Evolutionary conservation across 2,888 invertebrate genomes (phyloP), one percentile per base, ranked within the genome.

Genomic region (Agriopis marginaria): DNA sequence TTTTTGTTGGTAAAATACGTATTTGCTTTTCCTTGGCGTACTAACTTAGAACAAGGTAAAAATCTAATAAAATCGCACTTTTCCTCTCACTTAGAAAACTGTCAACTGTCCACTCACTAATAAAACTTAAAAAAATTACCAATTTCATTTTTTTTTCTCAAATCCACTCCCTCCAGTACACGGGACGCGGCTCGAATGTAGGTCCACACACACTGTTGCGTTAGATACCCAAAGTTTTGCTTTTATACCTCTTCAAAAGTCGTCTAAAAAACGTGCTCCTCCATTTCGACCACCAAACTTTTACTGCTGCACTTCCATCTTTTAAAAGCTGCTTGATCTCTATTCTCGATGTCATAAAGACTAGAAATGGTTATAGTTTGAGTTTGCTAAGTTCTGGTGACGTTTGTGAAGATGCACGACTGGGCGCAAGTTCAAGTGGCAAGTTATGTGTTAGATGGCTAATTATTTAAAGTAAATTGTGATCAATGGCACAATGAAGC

Each of bases 201-300:
- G 83, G 77, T 83, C 79, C 82, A 82, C 84, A 81, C 84, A 82
- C 77, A 92, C 92, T 92, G 89, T 81, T 88, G 84, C 75, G 75
- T 76, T 76, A 74, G 66, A 79, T 14, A 77, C 76, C 77, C 79
- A 79, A 79, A 82, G 85, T 85, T 88, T 85, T 86, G 85, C 89
- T 90, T 90, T 88, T 93, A 93, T 93, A 92, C 88, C 84, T 79
- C 83, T 84, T 84, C 83, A 84, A 87, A 89, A 88, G 85, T 84
- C 87, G 84, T 81, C 87, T 83, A 88, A 90, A 90, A 91, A 92
- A 91, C 91, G 86, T 88, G 91, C 89, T 82, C 75, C 82, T 79
- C 77, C 79, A 75, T 79, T 79, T 73, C 60, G 61, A 73, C 89
- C 71, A 83, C 76, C 44, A 71, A 83, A 79, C 64, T 45, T 74